A percentile compares a stretch with the other conserved stretches of the same genome.
phyloP scores from a whole-genome alignment of 1,140 invertebrate species.

The Platorchestia sp. region DNA sequence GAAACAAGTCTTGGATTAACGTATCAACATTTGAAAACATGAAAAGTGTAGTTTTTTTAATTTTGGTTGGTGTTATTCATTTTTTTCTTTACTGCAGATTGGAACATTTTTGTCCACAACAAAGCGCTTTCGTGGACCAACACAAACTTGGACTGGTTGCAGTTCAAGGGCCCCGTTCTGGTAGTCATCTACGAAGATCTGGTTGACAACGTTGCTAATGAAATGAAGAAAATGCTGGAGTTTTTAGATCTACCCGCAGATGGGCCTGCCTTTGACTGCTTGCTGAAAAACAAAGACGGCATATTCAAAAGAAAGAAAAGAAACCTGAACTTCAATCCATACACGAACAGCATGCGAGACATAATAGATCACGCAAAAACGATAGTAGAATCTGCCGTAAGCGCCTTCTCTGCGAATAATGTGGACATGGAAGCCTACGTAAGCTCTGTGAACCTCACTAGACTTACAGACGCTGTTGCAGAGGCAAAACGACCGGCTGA shows the following conservation, averaged over 20 bases:
- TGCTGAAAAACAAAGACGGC: slow-evolving; percentile 74
- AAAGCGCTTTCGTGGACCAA: slow-evolving; percentile 79
- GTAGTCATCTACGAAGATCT: slow-evolving; percentile 81
- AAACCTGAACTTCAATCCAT: slow-evolving; percentile 79
- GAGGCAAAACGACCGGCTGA: slow-evolving; percentile 55
- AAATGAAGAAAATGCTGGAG: slow-evolving; percentile 75
- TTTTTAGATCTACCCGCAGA: slow-evolving; percentile 73
- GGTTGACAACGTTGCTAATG: slow-evolving; percentile 76
- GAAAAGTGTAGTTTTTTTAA: neutral
- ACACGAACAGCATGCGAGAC: slow-evolving; percentile 76
- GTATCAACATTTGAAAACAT: too few relatives aligned
- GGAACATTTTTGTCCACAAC: slow-evolving; percentile 79
- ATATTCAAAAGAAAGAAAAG: slow-evolving; percentile 80
- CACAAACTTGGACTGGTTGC: slow-evolving; percentile 80
- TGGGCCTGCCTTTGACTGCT: slow-evolving; percentile 69
- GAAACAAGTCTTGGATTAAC: too few relatives aligned
- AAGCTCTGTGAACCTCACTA: slow-evolving; percentile 54
- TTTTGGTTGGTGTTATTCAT: neutral
- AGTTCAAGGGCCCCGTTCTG: slow-evolving; percentile 79
- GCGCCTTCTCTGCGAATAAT: slow-evolving; percentile 57
- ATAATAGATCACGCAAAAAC: slow-evolving; percentile 66
- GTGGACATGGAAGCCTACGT: neutral
- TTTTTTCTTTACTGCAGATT: slow-evolving; percentile 74
- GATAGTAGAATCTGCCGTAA: slow-evolving; percentile 60
- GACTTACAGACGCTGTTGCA: slow-evolving; percentile 56